Base-by-base conservation (phyloP, 2,797 vertebrate species). In the Zalophus californianus region DNA sequence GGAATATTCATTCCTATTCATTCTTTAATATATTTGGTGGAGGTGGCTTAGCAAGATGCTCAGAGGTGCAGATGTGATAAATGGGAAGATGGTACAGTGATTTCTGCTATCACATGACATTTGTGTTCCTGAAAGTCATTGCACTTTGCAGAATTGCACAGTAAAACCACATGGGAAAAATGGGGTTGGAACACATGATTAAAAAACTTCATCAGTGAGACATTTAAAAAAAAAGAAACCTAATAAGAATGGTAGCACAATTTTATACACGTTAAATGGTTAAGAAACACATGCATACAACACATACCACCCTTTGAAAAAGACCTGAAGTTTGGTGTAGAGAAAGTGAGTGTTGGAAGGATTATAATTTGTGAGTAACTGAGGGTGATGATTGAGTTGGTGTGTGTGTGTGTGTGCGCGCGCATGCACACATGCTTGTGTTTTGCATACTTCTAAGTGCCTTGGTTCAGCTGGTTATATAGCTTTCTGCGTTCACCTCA, bases 401-500 rank as follows among this genome's bases (percentile, higher is more conserved):
- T 92, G 58, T 72, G 64, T 52, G 35, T 35, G 35, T 72, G 78
- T 32, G 41, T 72, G 78, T 0, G 0, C 4, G 18, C 1, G 0
- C 10, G 11, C 2, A 7, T 5, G 2, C 23, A 18, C 27, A 38
- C 7, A 32, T 0, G 4, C 35, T 35, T 60, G 48, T n/a, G 32
- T 73, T 91, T 66, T 88, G n/a, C 62, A 14, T 25, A 15, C 35
- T 85, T 85, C 60, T 77, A 14, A 58, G 82, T 23, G 15, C 89
- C 48, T 88, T 14, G 9, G 44, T 82, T 72, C 52, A 90, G 77
- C 77, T 82, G 66, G 32, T 66, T 72, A 84, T 72, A 84, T 38
- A 73, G 90, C 86, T 66, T 70, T 94, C 88, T 48, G 70, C 20
- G 4, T 91, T 94, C 44, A n/a, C 23, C 70, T 38, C 10, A 2